Evolutionary conservation across 92 coral and sea anemone genomes (phyloP).

Genomic region (Parazoanthus atlanticus): DNA sequence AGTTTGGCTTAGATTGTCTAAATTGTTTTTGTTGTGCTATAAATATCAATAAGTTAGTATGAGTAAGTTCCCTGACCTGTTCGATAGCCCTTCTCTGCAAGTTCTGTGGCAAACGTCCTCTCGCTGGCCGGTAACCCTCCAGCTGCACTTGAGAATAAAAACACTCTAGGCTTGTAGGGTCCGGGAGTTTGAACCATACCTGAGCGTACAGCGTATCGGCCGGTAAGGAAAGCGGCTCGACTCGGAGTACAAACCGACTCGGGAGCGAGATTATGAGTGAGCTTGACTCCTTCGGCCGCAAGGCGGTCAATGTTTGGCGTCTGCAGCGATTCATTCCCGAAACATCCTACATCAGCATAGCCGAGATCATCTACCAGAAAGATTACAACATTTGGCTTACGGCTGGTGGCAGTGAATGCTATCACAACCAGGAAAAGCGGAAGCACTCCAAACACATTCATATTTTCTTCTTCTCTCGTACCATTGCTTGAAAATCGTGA

Average conservation of each 20-base stretch:
- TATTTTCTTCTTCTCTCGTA: neutral
- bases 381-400: slow-evolving; percentile 55
- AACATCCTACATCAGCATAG: slow-evolving; percentile 62
- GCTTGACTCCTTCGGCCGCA: slow-evolving; percentile 55
- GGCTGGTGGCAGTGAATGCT: neutral
- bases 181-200: slow-evolving; percentile 54
- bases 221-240: slow-evolving; percentile 65
- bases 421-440: neutral
- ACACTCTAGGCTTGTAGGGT: slow-evolving; percentile 45
- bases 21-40: neutral
- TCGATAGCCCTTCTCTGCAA: slow-evolving; percentile 44
- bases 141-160: slow-evolving; percentile 37
- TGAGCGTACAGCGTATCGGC: slow-evolving; percentile 53
- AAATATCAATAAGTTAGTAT: neutral
- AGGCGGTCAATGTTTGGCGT: slow-evolving; percentile 60
- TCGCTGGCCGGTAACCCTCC: slow-evolving; percentile 61
- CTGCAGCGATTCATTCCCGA: slow-evolving; percentile 56
- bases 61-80: slow-evolving; percentile 48
- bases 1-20: neutral
- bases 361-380: slow-evolving; percentile 73
- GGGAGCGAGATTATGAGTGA: slow-evolving; percentile 56
- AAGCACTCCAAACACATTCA: neutral
- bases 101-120: slow-evolving; percentile 55
- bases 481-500: neutral
- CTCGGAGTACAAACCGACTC: slow-evolving; percentile 66